phyloP scores from a whole-genome alignment of 2,113 vertebrate species.

The Urocitellus parryii region DNA sequence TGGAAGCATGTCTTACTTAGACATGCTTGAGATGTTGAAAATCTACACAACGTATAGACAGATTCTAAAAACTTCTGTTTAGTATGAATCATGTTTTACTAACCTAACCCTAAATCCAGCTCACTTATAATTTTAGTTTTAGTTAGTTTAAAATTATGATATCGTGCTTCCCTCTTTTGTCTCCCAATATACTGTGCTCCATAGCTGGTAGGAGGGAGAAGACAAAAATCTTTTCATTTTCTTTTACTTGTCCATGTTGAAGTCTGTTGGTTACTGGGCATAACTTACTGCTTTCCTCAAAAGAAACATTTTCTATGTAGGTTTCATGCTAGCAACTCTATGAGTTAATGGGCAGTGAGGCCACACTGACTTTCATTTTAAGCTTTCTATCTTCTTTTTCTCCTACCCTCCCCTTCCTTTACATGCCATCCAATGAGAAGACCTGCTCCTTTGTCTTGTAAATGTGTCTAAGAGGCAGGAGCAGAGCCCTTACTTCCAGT shows the following conservation, averaged over 20 bases:
- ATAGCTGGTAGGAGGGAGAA: conserved; percentile 54
- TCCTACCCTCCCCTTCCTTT: conserved; percentile 75
- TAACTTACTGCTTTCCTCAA: conserved; percentile 83
- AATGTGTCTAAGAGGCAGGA: conserved; percentile 83
- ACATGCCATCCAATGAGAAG: conserved; percentile 86
- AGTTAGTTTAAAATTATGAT: conserved; percentile 58
- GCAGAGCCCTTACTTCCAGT: conserved; percentile 76
- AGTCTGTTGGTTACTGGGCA: conserved; percentile 82
- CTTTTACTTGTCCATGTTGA: conserved; percentile 84
- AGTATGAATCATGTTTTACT: conserved; percentile 81
- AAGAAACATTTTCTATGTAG: conserved; percentile 78
- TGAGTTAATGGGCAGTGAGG: conserved; percentile 83
- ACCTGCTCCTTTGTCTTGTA: conserved; percentile 83
- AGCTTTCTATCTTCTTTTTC: conserved; percentile 79
- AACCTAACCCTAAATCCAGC: conserved; percentile 75
- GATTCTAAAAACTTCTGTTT: conserved; percentile 70
- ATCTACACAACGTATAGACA: conserved; percentile 76
- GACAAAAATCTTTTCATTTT: conserved; percentile 1
- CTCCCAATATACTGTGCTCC: conserved; percentile 4
- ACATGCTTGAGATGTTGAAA: conserved; percentile 76
- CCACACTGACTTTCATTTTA: conserved; percentile 82
- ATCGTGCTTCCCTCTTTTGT: conserved; percentile 34
- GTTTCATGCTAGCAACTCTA: conserved; percentile 83
- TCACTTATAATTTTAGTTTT: conserved; percentile 82
- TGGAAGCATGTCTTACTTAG: conserved; percentile 68